These are phyloP conservation scores for Mythimna ferrago DNA, from an alignment of 2,888 invertebrate species.

Conservation along the genomic window DNA sequence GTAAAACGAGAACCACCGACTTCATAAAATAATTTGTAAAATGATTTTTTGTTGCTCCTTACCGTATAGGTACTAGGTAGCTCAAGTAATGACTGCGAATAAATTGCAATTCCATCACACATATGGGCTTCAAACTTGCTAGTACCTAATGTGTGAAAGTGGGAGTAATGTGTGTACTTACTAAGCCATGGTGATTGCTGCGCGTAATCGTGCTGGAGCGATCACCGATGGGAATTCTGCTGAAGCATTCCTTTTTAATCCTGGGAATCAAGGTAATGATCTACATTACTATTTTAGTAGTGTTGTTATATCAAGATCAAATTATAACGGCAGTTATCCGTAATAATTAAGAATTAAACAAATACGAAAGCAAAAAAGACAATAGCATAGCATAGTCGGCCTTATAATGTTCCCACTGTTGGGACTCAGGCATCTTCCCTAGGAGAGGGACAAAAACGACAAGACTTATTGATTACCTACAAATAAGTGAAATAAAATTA, in stretches of 20 bases:
- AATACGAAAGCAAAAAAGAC: too few species aligned
- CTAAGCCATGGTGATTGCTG: slow-evolving; percentile 81
- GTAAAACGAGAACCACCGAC: too few species aligned
- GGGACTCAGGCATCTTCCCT: too few species aligned
- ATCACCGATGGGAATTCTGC: slow-evolving; percentile 82
- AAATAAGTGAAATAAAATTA: too few species aligned
- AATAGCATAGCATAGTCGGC: too few species aligned
- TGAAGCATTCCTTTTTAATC: slow-evolving; percentile 82
- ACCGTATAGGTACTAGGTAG: too few species aligned
- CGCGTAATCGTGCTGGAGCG: slow-evolving; percentile 83
- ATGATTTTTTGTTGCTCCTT: too few species aligned
- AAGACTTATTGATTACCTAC: too few species aligned
- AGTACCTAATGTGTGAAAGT: neutral
- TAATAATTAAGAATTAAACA: too few species aligned
- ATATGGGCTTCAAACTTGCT: neutral
- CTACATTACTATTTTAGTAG: neutral
- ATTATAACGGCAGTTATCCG: neutral
- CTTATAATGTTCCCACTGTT: too few species aligned
- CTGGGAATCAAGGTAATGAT: slow-evolving; percentile 63
- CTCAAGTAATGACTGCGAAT: neutral
- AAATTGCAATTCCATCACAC: neutral
- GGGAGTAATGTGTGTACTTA: slow-evolving; percentile 65
- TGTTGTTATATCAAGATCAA: neutral
- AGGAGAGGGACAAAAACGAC: too few species aligned
- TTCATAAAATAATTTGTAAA: too few species aligned